Evolutionary conservation across 2,113 vertebrate genomes (phyloP).

Genomic region (Rhegmatorhina hoffmannsi): DNA sequence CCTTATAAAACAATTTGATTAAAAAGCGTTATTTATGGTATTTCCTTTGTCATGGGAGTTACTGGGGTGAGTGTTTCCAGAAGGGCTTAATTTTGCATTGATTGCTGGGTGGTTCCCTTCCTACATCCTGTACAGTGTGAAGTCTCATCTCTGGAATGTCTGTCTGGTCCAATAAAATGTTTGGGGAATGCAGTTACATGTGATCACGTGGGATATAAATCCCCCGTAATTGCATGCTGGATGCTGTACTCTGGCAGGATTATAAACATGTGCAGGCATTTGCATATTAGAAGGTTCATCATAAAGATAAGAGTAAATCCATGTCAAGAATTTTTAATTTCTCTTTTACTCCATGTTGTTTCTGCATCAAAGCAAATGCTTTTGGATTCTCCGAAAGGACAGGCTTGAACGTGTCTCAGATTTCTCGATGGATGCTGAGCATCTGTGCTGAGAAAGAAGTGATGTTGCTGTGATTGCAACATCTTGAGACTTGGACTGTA

Average conservation of each 20-base stretch:
- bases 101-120: slow-evolving; percentile 2
- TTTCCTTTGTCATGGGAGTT: slow-evolving; percentile 28
- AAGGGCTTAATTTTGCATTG: neutral
- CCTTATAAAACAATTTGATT: slow-evolving; percentile 4
- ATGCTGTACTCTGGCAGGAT: neutral
- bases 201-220: neutral
- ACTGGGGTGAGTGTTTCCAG: neutral
- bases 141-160: slow-evolving; percentile 7
- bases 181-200: neutral
- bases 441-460: neutral
- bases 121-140: neutral
- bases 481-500: neutral
- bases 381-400: neutral
- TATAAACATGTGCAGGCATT: neutral
- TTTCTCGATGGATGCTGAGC: neutral
- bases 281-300: neutral
- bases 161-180: neutral
- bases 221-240: neutral
- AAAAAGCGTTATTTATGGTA: neutral
- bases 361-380: neutral
- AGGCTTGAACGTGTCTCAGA: neutral
- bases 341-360: neutral
- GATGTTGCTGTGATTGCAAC: neutral
- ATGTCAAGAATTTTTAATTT: neutral
- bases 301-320: neutral